Evolutionary conservation across 1,140 invertebrate genomes (phyloP).

Genomic region (Psilanteris sp.): DNA sequence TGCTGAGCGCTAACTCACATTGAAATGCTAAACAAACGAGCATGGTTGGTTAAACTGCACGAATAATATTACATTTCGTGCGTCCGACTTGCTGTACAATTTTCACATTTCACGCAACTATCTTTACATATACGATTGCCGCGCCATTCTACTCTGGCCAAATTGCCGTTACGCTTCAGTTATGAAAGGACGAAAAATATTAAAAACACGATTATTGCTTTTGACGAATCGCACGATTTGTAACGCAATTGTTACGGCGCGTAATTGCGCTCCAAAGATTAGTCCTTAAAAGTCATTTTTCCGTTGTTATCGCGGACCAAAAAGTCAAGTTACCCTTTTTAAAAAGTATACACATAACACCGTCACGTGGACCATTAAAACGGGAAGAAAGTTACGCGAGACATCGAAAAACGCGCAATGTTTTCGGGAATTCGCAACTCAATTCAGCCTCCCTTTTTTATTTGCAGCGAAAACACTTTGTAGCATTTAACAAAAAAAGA

Average conservation of each 20-base stretch:
- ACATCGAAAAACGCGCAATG: too few species aligned
- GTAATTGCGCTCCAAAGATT: too few species aligned
- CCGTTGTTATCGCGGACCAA: too few species aligned
- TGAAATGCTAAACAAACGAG: constrained; percentile 62
- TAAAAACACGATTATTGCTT: constrained; percentile 32
- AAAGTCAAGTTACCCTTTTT: too few species aligned
- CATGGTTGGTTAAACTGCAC: constrained; percentile 61
- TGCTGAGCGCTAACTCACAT: constrained; percentile 61
- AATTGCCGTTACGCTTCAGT: constrained; percentile 43
- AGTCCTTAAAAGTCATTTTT: too few species aligned
- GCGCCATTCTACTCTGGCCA: constrained; percentile 15
- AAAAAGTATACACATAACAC: too few species aligned
- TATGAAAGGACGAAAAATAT: constrained; percentile 20
- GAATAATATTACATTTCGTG: constrained; percentile 63
- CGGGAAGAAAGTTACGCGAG: too few species aligned
- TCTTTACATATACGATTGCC: constrained; percentile 59
- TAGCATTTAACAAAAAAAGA: too few species aligned
- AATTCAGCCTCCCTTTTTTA: too few species aligned
- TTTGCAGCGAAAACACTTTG: too few species aligned
- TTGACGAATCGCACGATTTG: not conserved
- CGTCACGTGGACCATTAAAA: too few species aligned
- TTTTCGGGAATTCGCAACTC: too few species aligned
- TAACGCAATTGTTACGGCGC: not conserved
- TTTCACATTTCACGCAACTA: constrained; percentile 62
- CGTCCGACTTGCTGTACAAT: constrained; percentile 58